Percentiles rank a stretch among this genome's conserved stretches.
Evolutionary conservation across 2,797 vertebrate species (phyloP).

Genomic region (Rallus crepitans): DNA sequence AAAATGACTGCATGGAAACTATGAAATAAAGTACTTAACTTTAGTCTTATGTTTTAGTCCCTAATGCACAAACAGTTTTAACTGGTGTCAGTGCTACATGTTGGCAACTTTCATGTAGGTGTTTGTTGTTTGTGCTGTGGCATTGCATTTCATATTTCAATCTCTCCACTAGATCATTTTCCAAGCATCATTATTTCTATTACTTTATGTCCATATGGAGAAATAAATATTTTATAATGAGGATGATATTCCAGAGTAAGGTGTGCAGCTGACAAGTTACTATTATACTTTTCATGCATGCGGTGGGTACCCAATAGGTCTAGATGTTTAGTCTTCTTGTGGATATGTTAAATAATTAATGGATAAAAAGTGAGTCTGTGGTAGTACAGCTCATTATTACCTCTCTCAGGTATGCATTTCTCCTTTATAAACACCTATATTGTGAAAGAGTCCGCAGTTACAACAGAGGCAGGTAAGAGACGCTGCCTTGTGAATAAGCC

Average conservation of each 20-base stretch:
- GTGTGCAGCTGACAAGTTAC: conserved; percentile 31
- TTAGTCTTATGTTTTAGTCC: not conserved
- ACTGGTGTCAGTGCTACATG: not conserved
- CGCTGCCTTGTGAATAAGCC: not conserved
- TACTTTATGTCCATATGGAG: conserved; percentile 10
- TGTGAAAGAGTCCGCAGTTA: not conserved
- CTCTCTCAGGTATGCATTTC: conserved; percentile 14
- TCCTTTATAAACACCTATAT: not conserved
- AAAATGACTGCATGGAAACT: conserved; percentile 51
- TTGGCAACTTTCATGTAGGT: not conserved
- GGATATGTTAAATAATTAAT: conserved; percentile 31
- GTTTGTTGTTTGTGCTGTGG: not conserved
- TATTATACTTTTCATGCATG: not conserved
- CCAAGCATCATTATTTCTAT: not conserved
- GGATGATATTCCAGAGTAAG: conserved; percentile 50
- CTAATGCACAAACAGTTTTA: not conserved
- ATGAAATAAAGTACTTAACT: conserved; percentile 6
- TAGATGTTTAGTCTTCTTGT: not conserved
- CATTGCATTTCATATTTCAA: not conserved
- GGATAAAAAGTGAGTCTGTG: conserved; percentile 22
- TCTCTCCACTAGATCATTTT: not conserved
- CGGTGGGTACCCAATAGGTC: not conserved
- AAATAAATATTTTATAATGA: conserved; percentile 64
- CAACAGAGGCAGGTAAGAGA: conserved; percentile 4
- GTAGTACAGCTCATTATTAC: conserved; percentile 8